Conservation (phyloP, 2,888 invertebrate species). For the Copidosoma aretas region DNA sequence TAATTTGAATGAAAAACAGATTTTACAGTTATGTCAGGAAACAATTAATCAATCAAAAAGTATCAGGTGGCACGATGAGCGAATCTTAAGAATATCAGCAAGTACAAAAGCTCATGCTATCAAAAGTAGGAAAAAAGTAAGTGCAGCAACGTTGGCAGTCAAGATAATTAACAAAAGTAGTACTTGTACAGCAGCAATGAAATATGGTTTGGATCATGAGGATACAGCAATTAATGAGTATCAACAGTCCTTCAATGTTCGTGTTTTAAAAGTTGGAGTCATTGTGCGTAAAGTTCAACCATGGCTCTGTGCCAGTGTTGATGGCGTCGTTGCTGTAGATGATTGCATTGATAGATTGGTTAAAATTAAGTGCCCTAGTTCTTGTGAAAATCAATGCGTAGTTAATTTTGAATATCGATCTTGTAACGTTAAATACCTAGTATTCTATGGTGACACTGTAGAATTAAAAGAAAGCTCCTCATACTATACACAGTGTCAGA, state of each 20-base stretch:
- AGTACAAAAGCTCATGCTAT: slow-evolving; percentile 28
- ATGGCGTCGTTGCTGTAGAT: slow-evolving; percentile 9
- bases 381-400: background rate
- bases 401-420: background rate
- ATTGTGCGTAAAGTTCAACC: slow-evolving; percentile 34
- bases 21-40: too few species aligned
- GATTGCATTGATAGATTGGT: background rate
- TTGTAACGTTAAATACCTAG: background rate
- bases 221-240: slow-evolving; percentile 24
- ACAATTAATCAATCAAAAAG: background rate
- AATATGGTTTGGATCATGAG: slow-evolving; percentile 15
- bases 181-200: background rate
- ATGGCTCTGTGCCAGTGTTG: slow-evolving; percentile 39
- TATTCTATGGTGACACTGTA: background rate
- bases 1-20: too few species aligned
- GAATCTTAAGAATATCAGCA: slow-evolving; percentile 6
- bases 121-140: slow-evolving; percentile 26
- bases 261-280: slow-evolving; percentile 30
- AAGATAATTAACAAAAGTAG: slow-evolving; percentile 28
- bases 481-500: slow-evolving; percentile 10
- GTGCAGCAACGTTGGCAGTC: slow-evolving; percentile 21
- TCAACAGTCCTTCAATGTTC: slow-evolving; percentile 18
- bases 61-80: background rate
- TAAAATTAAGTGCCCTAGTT: slow-evolving; percentile 1
- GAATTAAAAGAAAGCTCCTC: background rate